Evolutionary conservation across 2,888 invertebrate species (phyloP), one percentile per base, ranked within the genome.

Genomic region (Agrotis ipsilon): DNA sequence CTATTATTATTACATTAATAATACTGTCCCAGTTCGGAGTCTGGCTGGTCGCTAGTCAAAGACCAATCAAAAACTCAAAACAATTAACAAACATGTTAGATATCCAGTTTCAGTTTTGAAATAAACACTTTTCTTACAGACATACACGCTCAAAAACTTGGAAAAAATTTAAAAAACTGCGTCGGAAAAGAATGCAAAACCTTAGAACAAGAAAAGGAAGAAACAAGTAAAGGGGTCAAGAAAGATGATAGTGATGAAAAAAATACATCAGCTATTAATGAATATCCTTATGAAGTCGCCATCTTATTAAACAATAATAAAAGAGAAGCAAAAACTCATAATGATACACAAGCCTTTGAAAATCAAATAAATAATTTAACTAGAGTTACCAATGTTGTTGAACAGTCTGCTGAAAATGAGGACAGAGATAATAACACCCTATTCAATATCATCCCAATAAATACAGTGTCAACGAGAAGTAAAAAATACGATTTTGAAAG

Each of bases 231-330:
- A 61, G 0, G 68, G 3, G 59, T 76, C 0, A 88, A 91, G 82
- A 84, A 88, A 11, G 91, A 91, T 3, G 75, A 88, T 1, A 83
- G 89, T 0, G 89, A 90, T 46, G 48, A 89, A 0, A 91, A 85
- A 83, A 87, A 90, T 2, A 72, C 88, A 0, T 87, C 90, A 1
- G 80, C 90, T 0, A 90, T 93, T 13, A 92, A 92, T n/a, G 92
- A 93, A n/a, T 92, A 92, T 24, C 94, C 94, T 2, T 91, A 92
- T 43, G 92, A 93, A 82, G 88, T 94, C 0, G 89, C 94, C 11
- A 82, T 92, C 24, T 63, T 94, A 18, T 69, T 93, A 1, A 89
- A 85, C 21, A 86, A 82, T 32, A 87, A 87, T 43, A 90, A 85
- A 68, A 76, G 32, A 74, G n/a, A 69, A 11, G n/a, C 60, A 66